Evolutionary conservation across 2,797 vertebrate genomes (phyloP).

Genomic region (Smutsia gigantea): DNA sequence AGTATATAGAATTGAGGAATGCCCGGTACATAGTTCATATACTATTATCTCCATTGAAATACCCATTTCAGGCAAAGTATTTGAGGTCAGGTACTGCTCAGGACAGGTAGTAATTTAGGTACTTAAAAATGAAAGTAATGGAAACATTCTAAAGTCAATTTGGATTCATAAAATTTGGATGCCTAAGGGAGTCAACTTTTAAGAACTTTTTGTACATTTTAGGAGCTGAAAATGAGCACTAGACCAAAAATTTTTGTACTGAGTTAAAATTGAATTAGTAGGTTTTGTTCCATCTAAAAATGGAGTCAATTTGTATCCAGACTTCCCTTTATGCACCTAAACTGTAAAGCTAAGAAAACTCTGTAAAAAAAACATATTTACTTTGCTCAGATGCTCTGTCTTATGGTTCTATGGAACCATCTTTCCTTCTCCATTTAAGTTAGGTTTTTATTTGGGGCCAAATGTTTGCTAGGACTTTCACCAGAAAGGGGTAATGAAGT

Average conservation of each 20-base stretch:
- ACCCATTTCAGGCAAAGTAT: slow-evolving; percentile 25
- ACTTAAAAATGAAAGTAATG: slow-evolving; percentile 58
- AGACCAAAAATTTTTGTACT: slow-evolving; percentile 58
- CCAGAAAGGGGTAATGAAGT: neutral
- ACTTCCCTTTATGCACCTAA: neutral
- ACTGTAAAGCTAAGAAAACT: slow-evolving; percentile 26
- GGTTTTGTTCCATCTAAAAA: slow-evolving; percentile 68
- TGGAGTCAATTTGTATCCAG: slow-evolving; percentile 29
- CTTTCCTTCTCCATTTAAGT: neutral
- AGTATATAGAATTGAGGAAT: slow-evolving; percentile 12
- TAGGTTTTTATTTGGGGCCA: slow-evolving; percentile 31
- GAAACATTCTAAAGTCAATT: slow-evolving; percentile 55
- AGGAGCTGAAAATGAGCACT: slow-evolving; percentile 55
- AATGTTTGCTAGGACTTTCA: neutral
- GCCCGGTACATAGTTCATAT: neutral
- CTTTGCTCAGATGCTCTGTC: neutral
- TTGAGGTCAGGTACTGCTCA: slow-evolving; percentile 8
- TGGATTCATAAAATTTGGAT: slow-evolving; percentile 49
- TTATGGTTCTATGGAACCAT: neutral
- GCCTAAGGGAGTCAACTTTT: slow-evolving; percentile 47
- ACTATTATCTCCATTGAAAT: neutral
- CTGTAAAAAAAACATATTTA: neutral
- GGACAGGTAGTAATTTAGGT: neutral
- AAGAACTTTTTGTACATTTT: slow-evolving; percentile 50
- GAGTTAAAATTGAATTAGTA: slow-evolving; percentile 63